These are phyloP conservation scores for Eidolon helvum DNA, from an alignment of 2,113 vertebrate species.

Conservation along the genomic window DNA sequence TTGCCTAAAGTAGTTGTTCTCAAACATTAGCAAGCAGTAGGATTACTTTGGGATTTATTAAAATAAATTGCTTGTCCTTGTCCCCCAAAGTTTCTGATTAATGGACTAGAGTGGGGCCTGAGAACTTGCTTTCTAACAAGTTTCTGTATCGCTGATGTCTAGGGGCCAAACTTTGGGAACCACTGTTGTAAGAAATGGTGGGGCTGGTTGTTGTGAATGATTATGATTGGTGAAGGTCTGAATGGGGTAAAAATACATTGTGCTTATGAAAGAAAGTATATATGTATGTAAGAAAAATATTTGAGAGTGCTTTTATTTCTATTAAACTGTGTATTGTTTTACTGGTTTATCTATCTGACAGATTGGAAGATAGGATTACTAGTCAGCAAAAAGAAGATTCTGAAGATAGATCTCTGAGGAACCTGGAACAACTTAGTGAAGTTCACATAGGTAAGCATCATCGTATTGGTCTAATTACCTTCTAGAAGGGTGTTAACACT, in stretches of 20 bases:
- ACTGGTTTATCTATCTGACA: constrained; percentile 52
- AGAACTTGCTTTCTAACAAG: neutral
- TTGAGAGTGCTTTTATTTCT: constrained; percentile 32
- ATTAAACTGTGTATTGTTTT: neutral
- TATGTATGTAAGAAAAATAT: neutral
- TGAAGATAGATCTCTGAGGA: neutral
- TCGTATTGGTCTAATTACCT: neutral
- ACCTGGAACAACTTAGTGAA: constrained; percentile 67
- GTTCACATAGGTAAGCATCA: constrained; percentile 81
- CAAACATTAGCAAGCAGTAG: neutral
- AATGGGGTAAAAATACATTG: neutral
- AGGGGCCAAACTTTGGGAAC: neutral
- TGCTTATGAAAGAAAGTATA: neutral
- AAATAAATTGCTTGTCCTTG: neutral
- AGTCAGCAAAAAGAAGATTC: constrained; percentile 44
- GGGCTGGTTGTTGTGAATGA: neutral
- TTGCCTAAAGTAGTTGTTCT: neutral
- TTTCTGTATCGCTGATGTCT: neutral
- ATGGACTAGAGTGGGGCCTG: neutral
- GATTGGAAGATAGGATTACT: constrained; percentile 80
- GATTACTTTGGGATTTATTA: neutral
- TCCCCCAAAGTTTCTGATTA: neutral
- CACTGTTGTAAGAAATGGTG: neutral
- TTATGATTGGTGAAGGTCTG: neutral
- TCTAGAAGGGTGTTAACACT: neutral